Conservation (phyloP, 2,888 invertebrate genomes). For the Perizoma flavofasciatum region DNA sequence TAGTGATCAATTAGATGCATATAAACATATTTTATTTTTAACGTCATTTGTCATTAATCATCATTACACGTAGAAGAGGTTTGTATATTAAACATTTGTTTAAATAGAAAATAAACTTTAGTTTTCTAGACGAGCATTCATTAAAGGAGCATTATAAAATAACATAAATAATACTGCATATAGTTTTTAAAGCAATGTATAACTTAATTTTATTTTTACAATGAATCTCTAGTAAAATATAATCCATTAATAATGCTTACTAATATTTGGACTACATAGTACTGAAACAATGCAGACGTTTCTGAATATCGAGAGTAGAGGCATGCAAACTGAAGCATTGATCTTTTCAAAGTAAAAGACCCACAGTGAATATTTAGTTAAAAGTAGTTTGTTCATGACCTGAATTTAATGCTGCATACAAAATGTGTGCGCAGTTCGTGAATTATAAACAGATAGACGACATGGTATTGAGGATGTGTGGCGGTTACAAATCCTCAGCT, state of each 20-base stretch:
- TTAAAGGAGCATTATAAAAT: neutral
- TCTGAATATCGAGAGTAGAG: slow-evolving; percentile 26
- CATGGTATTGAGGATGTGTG: slow-evolving; percentile 37
- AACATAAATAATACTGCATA: too few relatives aligned
- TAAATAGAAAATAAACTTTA: neutral
- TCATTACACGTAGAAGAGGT: too few relatives aligned
- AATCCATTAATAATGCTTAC: too few relatives aligned
- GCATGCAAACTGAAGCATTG: slow-evolving; percentile 26
- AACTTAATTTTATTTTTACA: too few relatives aligned
- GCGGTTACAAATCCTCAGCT: slow-evolving; percentile 36
- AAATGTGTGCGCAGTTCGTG: slow-evolving; percentile 56
- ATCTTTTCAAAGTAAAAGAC: slow-evolving; percentile 34
- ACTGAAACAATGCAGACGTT: slow-evolving; percentile 13
- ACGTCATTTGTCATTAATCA: slow-evolving; percentile 20
- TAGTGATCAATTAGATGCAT: slow-evolving; percentile 34
- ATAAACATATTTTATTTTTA: slow-evolving; percentile 26
- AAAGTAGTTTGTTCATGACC: slow-evolving; percentile 70
- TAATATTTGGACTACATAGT: slow-evolving; percentile 6
- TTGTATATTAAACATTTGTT: neutral
- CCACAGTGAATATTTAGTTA: slow-evolving; percentile 61
- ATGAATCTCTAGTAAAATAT: too few relatives aligned
- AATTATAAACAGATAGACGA: slow-evolving; percentile 53
- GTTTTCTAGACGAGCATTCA: too few relatives aligned
- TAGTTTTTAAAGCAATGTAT: too few relatives aligned
- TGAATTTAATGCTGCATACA: slow-evolving; percentile 66